Percentiles rank a stretch among this genome's conserved stretches.
phyloP scores from a whole-genome alignment of 2,888 invertebrate genomes.

The Pachliopta kotzebuea region DNA sequence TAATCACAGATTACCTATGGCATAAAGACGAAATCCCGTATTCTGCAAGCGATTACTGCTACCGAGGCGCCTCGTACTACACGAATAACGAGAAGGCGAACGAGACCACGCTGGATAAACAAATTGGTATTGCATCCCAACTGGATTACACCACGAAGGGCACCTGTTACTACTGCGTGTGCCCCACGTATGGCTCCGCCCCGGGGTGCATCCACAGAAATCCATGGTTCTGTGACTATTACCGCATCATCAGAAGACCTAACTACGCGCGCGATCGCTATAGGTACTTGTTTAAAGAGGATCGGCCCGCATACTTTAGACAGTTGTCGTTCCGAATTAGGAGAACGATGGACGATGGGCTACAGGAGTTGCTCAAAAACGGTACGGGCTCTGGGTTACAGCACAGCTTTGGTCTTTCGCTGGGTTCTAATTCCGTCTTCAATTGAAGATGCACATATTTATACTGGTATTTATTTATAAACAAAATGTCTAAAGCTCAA shows the following conservation, averaged over 20 bases:
- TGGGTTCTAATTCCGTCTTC: background rate
- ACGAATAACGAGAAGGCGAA: slow-evolving; percentile 54
- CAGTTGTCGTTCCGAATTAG: slow-evolving; percentile 58
- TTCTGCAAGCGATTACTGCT: slow-evolving; percentile 50
- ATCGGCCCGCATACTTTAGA: slow-evolving; percentile 59
- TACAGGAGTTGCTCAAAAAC: slow-evolving; percentile 52
- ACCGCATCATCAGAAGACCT: slow-evolving; percentile 40
- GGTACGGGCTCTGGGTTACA: slow-evolving; percentile 44
- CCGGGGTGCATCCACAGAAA: slow-evolving; percentile 51
- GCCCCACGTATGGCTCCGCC: slow-evolving; percentile 42
- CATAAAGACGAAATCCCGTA: slow-evolving; percentile 70
- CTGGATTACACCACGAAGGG: slow-evolving; percentile 47
- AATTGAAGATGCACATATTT: background rate
- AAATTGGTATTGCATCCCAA: slow-evolving; percentile 45
- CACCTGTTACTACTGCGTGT: slow-evolving; percentile 61
- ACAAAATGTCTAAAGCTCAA: background rate
- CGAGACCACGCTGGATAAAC: slow-evolving; percentile 52
- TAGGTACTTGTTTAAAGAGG: slow-evolving; percentile 47
- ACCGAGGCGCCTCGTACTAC: slow-evolving; percentile 60
- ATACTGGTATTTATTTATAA: too few relatives aligned
- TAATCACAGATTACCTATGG: slow-evolving; percentile 62
- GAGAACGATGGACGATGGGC: slow-evolving; percentile 62
- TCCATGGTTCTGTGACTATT: slow-evolving; percentile 58
- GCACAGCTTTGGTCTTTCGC: background rate
- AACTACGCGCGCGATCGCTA: slow-evolving; percentile 47